Percentiles rank a stretch among this genome's conserved stretches.
Conservation (phyloP, 2,113 vertebrate species). For the Chionis minor region DNA sequence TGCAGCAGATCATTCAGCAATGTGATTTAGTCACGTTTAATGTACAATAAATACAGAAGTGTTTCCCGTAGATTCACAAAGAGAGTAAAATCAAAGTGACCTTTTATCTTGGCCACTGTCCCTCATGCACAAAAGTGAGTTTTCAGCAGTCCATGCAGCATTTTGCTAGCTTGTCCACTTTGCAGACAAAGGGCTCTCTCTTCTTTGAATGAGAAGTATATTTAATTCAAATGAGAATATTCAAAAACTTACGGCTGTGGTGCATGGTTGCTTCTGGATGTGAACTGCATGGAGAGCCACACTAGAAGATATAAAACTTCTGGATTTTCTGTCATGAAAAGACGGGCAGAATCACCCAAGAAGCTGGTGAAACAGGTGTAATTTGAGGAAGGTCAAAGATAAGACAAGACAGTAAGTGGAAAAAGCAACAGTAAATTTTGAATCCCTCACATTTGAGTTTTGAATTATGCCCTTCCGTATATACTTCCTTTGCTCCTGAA, state of each 20-base stretch:
- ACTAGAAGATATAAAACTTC: neutral
- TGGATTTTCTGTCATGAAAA: neutral
- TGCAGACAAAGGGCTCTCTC: neutral
- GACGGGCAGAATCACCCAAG: neutral
- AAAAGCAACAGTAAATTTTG: neutral
- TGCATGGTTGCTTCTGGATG: too few relatives aligned
- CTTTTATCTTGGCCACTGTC: neutral
- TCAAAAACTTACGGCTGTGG: neutral
- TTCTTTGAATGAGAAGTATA: neutral
- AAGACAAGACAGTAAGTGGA: neutral
- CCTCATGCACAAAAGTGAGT: neutral
- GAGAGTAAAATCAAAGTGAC: neutral
- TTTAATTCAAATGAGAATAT: constrained; percentile 1
- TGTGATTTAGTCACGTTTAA: neutral
- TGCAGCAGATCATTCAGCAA: neutral
- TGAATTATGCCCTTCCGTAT: neutral
- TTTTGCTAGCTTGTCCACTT: neutral
- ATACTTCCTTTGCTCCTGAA: neutral
- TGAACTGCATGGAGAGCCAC: neutral
- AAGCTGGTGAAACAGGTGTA: neutral
- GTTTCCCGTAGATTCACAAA: neutral
- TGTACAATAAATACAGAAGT: neutral
- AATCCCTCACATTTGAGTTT: neutral
- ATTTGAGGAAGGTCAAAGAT: neutral
- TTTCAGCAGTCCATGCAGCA: neutral